These are phyloP conservation scores for Eospalax fontanierii DNA, from an alignment of 2,797 vertebrate genomes.

Conservation along the genomic window DNA sequence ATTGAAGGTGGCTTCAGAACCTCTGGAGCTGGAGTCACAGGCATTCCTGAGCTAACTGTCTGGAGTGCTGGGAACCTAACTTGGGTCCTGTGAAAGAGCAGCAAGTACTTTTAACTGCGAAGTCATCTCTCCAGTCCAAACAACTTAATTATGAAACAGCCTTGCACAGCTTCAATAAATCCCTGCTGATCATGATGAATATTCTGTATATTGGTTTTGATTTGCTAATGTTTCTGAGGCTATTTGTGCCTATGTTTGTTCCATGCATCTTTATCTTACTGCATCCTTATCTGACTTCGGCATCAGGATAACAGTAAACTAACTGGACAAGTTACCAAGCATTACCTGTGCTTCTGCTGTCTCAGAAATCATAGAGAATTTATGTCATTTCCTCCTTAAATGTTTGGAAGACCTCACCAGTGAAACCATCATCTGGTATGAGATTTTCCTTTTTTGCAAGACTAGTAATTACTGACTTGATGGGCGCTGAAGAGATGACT, in stretches of 20 bases:
- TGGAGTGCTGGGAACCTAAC: neutral
- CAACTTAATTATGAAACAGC: neutral
- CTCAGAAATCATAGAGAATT: neutral
- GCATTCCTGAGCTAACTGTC: too few relatives aligned
- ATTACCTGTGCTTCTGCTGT: neutral
- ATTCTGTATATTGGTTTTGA: neutral
- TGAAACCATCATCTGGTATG: neutral
- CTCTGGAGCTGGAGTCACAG: neutral
- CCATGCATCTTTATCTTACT: neutral
- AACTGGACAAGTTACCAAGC: neutral
- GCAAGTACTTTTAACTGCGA: neutral
- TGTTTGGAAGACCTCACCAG: neutral
- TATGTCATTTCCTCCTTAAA: neutral
- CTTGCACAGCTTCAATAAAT: neutral
- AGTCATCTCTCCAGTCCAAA: neutral
- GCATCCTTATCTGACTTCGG: neutral
- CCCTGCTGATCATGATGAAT: neutral
- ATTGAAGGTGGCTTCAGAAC: neutral
- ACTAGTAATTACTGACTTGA: neutral
- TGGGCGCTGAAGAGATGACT: neutral
- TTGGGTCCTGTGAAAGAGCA: neutral
- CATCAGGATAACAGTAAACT: neutral
- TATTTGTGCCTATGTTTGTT: neutral
- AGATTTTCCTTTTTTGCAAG: neutral
- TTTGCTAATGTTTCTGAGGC: neutral